phyloP scores from a whole-genome alignment of 2,113 vertebrate species.

The Coreoperca whiteheadi region DNA sequence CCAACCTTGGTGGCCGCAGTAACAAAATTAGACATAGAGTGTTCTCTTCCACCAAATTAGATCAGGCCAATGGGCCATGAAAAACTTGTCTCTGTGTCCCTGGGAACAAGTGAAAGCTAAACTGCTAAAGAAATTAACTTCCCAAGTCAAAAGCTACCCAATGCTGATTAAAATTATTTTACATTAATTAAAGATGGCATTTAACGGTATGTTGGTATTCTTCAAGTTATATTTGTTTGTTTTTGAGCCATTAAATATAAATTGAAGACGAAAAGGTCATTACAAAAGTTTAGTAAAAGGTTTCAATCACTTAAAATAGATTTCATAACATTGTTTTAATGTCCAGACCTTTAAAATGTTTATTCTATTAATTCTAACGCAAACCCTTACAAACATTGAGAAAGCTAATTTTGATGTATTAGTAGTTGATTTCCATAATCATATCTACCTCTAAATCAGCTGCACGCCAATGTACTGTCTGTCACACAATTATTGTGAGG shows the following conservation, averaged over 20 bases:
- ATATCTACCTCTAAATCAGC: background rate
- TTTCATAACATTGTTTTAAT: too few species aligned
- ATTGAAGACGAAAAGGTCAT: background rate
- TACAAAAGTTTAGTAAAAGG: background rate
- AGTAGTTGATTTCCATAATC: background rate
- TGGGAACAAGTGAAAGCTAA: conserved; percentile 62
- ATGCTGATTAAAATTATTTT: too few species aligned
- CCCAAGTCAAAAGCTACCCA: conserved; percentile 31
- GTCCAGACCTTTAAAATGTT: background rate
- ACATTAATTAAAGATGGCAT: background rate
- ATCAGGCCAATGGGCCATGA: conserved; percentile 77
- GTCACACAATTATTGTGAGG: background rate
- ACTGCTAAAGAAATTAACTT: conserved; percentile 60
- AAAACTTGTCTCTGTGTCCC: conserved; percentile 73
- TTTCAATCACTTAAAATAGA: background rate
- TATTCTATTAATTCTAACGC: background rate
- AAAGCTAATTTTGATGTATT: background rate
- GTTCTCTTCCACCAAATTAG: conserved; percentile 77
- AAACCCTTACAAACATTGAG: background rate
- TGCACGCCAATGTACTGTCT: background rate
- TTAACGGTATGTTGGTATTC: background rate
- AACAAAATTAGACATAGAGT: conserved; percentile 79
- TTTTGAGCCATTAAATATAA: background rate
- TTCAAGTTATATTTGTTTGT: background rate
- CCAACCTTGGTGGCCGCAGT: conserved; percentile 76